Evolutionary conservation across 2,888 invertebrate species (phyloP).

Genomic region (Thecophora atra): DNA sequence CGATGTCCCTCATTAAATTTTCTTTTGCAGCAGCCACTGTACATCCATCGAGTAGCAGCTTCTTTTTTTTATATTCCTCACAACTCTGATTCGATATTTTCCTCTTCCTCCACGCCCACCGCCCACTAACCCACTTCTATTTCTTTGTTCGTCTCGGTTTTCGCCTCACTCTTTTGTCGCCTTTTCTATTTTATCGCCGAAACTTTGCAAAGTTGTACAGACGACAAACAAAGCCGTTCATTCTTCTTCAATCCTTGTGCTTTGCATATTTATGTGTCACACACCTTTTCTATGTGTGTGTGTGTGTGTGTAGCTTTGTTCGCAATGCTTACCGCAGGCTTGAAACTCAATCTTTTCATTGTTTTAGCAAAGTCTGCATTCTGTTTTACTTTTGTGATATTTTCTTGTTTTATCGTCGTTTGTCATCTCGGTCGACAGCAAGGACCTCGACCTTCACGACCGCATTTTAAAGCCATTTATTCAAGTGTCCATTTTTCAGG

Average conservation of each 20-base stretch:
- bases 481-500: background rate
- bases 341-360: too few relatives aligned
- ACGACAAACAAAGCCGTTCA: slow-evolving; percentile 22
- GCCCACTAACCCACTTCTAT: background rate
- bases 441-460: slow-evolving; percentile 14
- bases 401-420: too few relatives aligned
- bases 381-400: too few relatives aligned
- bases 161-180: background rate
- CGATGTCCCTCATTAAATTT: too few relatives aligned
- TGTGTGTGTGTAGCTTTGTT: too few relatives aligned
- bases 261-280: too few relatives aligned
- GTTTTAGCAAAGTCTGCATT: too few relatives aligned
- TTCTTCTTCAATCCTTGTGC: background rate
- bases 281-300: too few relatives aligned
- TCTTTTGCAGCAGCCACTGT: too few relatives aligned
- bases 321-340: too few relatives aligned
- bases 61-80: background rate
- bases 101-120: background rate
- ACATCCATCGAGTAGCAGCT: background rate
- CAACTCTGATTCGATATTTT: background rate
- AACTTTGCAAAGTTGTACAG: background rate
- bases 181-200: background rate
- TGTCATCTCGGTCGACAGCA: background rate
- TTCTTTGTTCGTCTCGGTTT: background rate
- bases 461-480: background rate